Base-by-base conservation (phyloP, 2,797 vertebrate species). In the Danio albolineatus region DNA sequence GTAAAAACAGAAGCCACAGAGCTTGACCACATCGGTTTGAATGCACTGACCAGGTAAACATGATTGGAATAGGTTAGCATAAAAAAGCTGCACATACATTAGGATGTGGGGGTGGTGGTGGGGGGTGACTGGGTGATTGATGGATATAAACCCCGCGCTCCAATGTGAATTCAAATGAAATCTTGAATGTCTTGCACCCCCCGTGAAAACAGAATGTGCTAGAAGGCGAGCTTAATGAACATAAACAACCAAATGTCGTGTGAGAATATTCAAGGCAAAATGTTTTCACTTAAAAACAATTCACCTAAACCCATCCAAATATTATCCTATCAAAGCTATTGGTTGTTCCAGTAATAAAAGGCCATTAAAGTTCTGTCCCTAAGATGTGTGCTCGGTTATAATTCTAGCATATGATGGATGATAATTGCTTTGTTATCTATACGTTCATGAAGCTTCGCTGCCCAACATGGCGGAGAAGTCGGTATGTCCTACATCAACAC, bases 401-500 rank as follows among this genome's bases (percentile, higher is more conserved):
- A 36, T 28, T 10, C 10, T 56, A 71, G 17, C 38, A 51, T 38
- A 28, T 17, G 14, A 10, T 77, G 80, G 59, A 54, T 54, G 57
- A 72, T 44, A 10, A 51, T 61, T 0, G 53, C 62, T 66, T 66
- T 51, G 28, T 44, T 44, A 70, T 39, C 66, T 66, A 82, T 39
- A 76, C 53, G 56, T 76, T 44, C 64, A 43, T 43, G 46, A 59
- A 72, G 38, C 43, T 73, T 65, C 38, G 51, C 17, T 14, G 70
- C 54, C 10, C 74, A 86, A 78, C 73, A 73, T 77, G 83, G 76
- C 56, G 48, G 61, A 82, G 51, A 82, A 78, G 54, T 51, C 76
- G 5, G 66, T n/a, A 46, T 16, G 7, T 87, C 59, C 79, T 85
- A 77, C 78, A 85, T 77, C 78, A 65, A 73, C 83, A 85, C 76